Conservation (phyloP, 1,140 invertebrate genomes). For the Calephelis nemesis region DNA sequence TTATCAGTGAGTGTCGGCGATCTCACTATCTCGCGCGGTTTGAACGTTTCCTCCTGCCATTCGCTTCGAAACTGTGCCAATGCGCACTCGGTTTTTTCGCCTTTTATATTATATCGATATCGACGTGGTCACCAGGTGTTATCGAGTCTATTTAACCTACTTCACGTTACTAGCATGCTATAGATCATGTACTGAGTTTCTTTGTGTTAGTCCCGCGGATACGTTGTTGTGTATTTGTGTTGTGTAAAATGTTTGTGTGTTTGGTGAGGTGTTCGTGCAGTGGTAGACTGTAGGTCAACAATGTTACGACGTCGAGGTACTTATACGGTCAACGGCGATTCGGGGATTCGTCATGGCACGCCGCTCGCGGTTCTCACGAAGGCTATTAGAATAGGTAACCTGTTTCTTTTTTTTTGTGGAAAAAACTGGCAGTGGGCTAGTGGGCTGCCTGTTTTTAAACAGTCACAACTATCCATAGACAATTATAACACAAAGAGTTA, state of each 20-base stretch:
- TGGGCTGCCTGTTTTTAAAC: no score
- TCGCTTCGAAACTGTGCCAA: slow-evolving; percentile 64
- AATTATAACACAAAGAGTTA: no score
- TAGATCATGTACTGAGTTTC: slow-evolving; percentile 36
- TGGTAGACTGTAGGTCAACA: slow-evolving; percentile 28
- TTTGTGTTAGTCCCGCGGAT: background rate
- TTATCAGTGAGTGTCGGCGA: slow-evolving; percentile 67
- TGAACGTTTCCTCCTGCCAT: slow-evolving; percentile 63
- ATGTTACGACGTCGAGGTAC: slow-evolving; percentile 67
- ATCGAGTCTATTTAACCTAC: slow-evolving; percentile 27
- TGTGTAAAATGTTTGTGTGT: slow-evolving; percentile 17
- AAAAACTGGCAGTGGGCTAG: no score
- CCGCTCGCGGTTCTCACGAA: slow-evolving; percentile 41
- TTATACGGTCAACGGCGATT: slow-evolving; percentile 64
- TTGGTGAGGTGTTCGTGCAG: slow-evolving; percentile 17
- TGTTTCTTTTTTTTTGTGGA: no score
- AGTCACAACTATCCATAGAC: no score
- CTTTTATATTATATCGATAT: slow-evolving; percentile 57
- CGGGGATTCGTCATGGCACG: slow-evolving; percentile 39
- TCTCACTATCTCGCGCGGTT: slow-evolving; percentile 57
- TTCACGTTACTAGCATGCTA: slow-evolving; percentile 24
- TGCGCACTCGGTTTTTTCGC: slow-evolving; percentile 66
- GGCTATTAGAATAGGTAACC: slow-evolving; percentile 24
- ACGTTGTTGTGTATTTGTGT: slow-evolving; percentile 27
- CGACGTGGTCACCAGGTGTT: slow-evolving; percentile 24